phyloP scores from a whole-genome alignment of 1,140 invertebrate species.

The Asobara japonica region DNA sequence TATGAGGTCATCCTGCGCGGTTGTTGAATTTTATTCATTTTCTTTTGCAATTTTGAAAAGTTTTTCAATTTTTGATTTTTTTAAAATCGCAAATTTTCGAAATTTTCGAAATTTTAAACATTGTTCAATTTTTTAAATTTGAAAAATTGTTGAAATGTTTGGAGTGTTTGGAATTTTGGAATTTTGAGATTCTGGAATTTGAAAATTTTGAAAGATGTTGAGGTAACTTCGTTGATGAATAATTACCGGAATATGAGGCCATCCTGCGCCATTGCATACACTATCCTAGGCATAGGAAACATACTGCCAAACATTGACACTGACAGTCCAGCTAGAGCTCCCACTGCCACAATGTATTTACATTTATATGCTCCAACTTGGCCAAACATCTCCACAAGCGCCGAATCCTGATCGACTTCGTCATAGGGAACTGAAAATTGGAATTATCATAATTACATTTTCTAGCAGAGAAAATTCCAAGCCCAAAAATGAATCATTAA shows the following conservation, averaged over 20 bases:
- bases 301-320: slow-evolving; percentile 97
- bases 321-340: slow-evolving; percentile 87
- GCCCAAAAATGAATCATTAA: no score
- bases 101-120: no score
- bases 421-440: slow-evolving; percentile 82
- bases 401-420: slow-evolving; percentile 84
- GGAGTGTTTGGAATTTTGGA: no score
- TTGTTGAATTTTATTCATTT: no score
- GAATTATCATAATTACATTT: slow-evolving; percentile 20
- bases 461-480: no score
- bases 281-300: slow-evolving; percentile 94
- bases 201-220: slow-evolving; percentile 9
- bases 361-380: slow-evolving; percentile 87
- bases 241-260: slow-evolving; percentile 86
- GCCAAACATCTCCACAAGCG: slow-evolving; percentile 91
- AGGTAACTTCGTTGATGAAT: slow-evolving; percentile 30
- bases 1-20: no score
- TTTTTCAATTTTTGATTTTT: no score
- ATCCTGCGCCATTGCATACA: slow-evolving; percentile 95
- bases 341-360: slow-evolving; percentile 90
- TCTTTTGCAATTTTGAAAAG: no score
- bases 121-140: no score
- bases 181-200: no score
- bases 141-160: no score
- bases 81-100: no score